A percentile compares a stretch with the other conserved stretches of the same genome.
These are phyloP conservation scores for Myrmecophaga tridactyla DNA, from an alignment of 2,113 vertebrate species.

Conservation along the genomic window DNA sequence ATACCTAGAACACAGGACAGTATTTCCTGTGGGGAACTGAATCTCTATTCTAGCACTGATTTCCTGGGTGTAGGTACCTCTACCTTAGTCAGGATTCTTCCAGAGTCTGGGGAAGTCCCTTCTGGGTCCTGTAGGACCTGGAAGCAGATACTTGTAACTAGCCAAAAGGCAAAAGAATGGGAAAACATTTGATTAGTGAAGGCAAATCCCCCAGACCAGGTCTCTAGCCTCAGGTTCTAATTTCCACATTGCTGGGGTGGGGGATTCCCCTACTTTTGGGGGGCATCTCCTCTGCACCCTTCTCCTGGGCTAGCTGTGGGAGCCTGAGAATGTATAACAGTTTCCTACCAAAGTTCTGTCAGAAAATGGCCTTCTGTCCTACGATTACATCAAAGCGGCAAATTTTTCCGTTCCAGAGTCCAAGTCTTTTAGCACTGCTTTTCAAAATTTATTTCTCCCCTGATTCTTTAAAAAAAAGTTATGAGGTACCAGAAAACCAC, in stretches of 20 bases:
- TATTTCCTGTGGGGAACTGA: background rate
- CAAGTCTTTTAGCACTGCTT: background rate
- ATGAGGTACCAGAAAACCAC: background rate
- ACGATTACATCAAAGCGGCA: background rate
- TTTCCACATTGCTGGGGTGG: background rate
- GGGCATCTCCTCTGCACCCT: background rate
- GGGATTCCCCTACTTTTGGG: background rate
- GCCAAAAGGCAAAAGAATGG: background rate
- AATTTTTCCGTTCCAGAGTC: background rate
- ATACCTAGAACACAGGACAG: background rate
- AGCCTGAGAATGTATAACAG: background rate
- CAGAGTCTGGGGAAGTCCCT: background rate
- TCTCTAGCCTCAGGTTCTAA: background rate
- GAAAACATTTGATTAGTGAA: background rate
- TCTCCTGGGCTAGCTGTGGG: background rate
- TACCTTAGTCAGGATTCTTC: background rate
- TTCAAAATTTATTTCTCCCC: conserved; percentile 29
- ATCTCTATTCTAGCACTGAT: background rate
- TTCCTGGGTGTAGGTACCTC: background rate
- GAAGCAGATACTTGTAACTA: background rate
- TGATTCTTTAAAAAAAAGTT: conserved; percentile 1
- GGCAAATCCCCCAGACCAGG: background rate
- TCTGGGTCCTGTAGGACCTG: background rate
- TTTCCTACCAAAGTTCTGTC: background rate
- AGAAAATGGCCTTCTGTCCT: background rate